Conservation (phyloP, 1,140 invertebrate genomes). For the Drosophila setifemur region DNA sequence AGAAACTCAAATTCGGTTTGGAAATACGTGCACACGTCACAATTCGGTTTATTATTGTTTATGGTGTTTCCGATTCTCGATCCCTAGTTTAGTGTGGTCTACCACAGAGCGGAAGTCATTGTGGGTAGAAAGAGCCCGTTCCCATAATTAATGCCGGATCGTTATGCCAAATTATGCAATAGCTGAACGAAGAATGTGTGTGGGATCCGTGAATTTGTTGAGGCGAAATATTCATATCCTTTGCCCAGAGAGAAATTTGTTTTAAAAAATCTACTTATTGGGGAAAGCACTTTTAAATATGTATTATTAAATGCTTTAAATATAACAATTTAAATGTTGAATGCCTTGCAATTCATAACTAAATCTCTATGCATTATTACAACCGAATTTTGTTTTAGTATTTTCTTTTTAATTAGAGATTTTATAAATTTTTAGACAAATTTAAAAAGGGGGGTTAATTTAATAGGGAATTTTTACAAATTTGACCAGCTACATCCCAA, state of each 20-base stretch:
- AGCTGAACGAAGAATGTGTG: not conserved
- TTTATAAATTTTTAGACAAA: no score
- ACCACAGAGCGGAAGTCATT: slow-evolving; percentile 53
- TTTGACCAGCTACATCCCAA: no score
- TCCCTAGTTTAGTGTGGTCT: slow-evolving; percentile 14
- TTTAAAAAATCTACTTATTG: no score
- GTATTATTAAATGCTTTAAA: no score
- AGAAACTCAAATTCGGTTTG: slow-evolving; percentile 16
- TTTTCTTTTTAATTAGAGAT: no score
- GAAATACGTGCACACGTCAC: slow-evolving; percentile 63
- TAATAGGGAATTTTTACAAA: no score
- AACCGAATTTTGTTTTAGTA: no score
- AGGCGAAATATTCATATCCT: not conserved
- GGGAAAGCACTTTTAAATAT: no score
- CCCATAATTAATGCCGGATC: slow-evolving; percentile 26
- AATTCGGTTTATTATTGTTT: slow-evolving; percentile 68
- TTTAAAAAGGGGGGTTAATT: no score
- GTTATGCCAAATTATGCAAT: slow-evolving; percentile 54
- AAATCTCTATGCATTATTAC: no score
- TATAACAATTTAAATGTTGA: no score
- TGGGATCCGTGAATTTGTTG: not conserved
- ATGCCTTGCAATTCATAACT: no score
- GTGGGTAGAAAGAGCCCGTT: not conserved
- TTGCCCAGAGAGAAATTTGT: not conserved
- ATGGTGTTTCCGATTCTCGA: slow-evolving; percentile 4